phyloP scores from a whole-genome alignment of 2,797 vertebrate species.

The Typhlichthys eigenmanni region DNA sequence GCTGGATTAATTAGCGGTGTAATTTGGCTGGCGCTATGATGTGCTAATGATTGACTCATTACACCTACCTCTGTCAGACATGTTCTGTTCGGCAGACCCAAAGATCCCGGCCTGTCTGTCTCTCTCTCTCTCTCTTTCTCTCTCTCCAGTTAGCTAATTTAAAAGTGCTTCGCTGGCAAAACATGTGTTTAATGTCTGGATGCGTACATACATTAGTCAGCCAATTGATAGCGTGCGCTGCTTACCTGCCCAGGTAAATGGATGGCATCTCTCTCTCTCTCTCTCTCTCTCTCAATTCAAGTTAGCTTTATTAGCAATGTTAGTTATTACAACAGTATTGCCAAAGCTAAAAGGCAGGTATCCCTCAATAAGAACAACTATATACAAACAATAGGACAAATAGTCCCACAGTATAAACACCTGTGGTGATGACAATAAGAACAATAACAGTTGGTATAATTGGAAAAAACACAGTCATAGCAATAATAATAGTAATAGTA shows the following conservation, averaged over 20 bases:
- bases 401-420: no score
- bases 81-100: slow-evolving; percentile 17
- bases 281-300: not conserved
- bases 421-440: not conserved
- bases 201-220: no score
- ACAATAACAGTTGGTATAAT: no score
- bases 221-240: no score
- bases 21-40: slow-evolving; percentile 24
- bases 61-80: slow-evolving; percentile 25
- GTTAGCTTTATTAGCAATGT: no score
- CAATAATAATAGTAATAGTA: no score
- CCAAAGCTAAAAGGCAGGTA: no score
- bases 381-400: no score
- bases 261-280: not conserved
- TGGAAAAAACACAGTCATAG: no score
- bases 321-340: no score
- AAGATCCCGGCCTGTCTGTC: not conserved
- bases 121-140: not conserved
- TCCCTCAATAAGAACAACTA: no score
- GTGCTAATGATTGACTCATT: slow-evolving; percentile 30
- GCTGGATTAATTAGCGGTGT: slow-evolving; percentile 20
- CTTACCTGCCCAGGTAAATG: not conserved
- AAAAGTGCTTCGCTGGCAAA: not conserved
- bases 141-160: not conserved
- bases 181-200: no score